A percentile compares a stretch with the other conserved stretches of the same genome.
These are phyloP conservation scores for Neotragus moschatus DNA, from an alignment of 2,113 vertebrate species.

Conservation along the genomic window DNA sequence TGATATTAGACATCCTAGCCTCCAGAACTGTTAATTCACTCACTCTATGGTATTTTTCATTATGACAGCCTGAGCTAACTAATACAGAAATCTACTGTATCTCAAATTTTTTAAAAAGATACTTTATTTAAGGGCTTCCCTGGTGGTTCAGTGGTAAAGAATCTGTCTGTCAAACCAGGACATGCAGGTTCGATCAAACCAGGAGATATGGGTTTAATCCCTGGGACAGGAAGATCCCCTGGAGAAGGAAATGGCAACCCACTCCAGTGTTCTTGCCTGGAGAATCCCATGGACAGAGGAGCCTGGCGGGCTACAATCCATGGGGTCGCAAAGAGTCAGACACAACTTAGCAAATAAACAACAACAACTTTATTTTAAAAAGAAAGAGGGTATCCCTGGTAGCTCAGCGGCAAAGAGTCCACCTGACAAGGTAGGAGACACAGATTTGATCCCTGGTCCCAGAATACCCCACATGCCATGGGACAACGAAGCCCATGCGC, in stretches of 20 bases:
- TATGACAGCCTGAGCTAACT: background rate
- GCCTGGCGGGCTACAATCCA: background rate
- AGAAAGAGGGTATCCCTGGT: background rate
- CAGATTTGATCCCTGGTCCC: background rate
- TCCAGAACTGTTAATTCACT: background rate
- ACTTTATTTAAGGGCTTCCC: background rate
- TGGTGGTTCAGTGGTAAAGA: background rate
- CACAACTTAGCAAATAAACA: background rate
- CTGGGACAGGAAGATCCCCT: background rate
- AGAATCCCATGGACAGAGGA: background rate
- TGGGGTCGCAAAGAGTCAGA: background rate
- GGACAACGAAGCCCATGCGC: background rate
- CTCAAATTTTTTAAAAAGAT: background rate
- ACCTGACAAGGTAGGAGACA: background rate
- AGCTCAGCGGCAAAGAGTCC: background rate
- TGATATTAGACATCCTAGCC: background rate
- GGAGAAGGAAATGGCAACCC: background rate
- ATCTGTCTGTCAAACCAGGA: background rate
- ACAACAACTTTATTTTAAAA: background rate
- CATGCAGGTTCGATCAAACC: background rate
- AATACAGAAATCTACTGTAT: background rate
- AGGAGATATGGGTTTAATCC: background rate
- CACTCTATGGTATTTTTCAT: background rate
- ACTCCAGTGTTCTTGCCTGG: background rate
- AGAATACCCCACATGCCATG: background rate